phyloP scores from a whole-genome alignment of 2,113 vertebrate species.

The Polypterus bichir region DNA sequence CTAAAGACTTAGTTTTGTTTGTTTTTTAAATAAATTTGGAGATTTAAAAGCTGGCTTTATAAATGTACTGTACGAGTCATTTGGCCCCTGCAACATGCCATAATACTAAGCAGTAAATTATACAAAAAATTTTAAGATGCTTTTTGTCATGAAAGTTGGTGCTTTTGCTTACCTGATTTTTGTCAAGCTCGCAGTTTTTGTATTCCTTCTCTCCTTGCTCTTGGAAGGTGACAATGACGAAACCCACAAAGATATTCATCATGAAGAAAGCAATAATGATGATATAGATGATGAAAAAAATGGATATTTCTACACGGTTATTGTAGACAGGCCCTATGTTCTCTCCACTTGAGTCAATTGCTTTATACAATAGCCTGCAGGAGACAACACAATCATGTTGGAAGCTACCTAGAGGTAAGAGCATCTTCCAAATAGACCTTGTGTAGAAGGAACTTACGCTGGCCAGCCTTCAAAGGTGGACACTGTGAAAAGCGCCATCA shows the following conservation, averaged over 20 bases:
- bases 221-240: conserved; percentile 97
- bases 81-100: too few relatives aligned
- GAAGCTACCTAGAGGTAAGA: too few relatives aligned
- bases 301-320: conserved; percentile 93
- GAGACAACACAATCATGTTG: conserved; percentile 19
- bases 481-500: conserved; percentile 98
- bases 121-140: too few relatives aligned
- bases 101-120: too few relatives aligned
- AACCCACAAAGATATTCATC: conserved; percentile 99
- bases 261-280: conserved; percentile 99
- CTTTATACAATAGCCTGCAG: conserved; percentile 83
- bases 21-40: too few relatives aligned
- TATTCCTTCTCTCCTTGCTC: conserved; percentile 98
- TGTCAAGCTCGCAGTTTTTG: conserved; percentile 98
- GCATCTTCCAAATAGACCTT: too few relatives aligned
- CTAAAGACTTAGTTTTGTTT: too few relatives aligned
- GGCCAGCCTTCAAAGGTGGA: conserved; percentile 98
- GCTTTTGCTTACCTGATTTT: conserved; percentile 81
- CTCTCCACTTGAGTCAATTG: conserved; percentile 91
- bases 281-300: conserved; percentile 99
- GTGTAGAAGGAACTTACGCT: too few relatives aligned
- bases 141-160: too few relatives aligned
- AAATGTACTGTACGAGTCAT: too few relatives aligned
- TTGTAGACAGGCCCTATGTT: conserved; percentile 93
- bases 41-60: too few relatives aligned